Conservation (phyloP, 2,797 vertebrate species). For the Hemibagrus guttatus region DNA sequence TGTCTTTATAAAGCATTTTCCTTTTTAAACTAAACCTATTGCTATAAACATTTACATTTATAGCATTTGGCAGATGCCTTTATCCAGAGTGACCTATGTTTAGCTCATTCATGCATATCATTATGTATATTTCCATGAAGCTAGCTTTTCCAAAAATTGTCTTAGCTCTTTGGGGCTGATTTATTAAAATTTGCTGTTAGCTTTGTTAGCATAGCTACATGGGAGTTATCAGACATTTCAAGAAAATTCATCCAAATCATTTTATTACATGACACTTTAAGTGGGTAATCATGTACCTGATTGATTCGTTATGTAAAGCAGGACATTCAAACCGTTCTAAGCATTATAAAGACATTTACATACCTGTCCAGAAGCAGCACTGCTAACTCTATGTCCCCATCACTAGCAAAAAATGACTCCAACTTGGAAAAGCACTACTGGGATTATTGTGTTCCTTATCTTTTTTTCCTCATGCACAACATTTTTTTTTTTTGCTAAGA, state of each 20-base stretch:
- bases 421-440: too few relatives aligned
- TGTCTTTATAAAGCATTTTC: neutral
- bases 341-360: neutral
- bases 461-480: neutral
- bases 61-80: too few relatives aligned
- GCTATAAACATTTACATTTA: too few relatives aligned
- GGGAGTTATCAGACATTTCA: neutral
- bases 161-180: neutral
- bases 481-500: neutral
- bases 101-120: too few relatives aligned
- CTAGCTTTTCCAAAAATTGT: neutral
- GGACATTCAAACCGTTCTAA: neutral
- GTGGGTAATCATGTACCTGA: neutral
- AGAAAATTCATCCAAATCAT: neutral
- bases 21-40: too few relatives aligned
- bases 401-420: neutral
- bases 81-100: too few relatives aligned
- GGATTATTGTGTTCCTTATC: neutral
- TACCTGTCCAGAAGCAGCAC: neutral
- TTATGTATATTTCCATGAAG: neutral
- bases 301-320: neutral
- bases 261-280: neutral
- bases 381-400: neutral
- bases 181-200: neutral
- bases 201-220: neutral